Evolutionary conservation across 2,113 vertebrate genomes (phyloP), one percentile per base, ranked within the genome.

Genomic region (Sphaerodactylus townsendi): DNA sequence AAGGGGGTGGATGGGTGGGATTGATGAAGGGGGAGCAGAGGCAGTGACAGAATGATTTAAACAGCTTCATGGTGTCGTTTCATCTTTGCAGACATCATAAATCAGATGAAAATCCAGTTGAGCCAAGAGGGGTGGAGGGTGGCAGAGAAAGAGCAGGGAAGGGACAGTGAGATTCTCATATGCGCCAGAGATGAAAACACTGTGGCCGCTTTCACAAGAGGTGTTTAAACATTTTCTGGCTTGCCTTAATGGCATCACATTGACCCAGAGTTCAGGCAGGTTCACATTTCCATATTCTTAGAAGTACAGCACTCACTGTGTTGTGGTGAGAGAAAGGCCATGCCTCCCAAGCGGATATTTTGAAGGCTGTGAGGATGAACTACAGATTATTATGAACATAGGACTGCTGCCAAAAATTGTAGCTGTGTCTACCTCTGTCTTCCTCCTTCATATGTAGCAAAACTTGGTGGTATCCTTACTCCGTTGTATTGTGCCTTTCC

Each of bases 11-110:
- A 14, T 50, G 48, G 53, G 53, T 4, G 75, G 90, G 53, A 30
- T 23, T 44, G 53, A 62, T 46, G 30, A 62, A 64, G 28, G 53
- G 68, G 69, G 53, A 73, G 82, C 82, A 72, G 64, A 56, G n/a
- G 87, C 85, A 81, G 44, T 94, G 94, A 94, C 92, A 94, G 90
- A 84, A 92, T 96, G 92, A 95, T 96, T 93, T 95, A 92, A 95
- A 93, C 21, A 89, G 89, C 86, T 71, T 94, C 91, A 93, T 83
- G 90, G 69, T 93, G 88, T 93, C 87, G 88, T 89, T 94, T 94
- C 89, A 88, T 94, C 86, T 93, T 91, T 90, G 88, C 87, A 91
- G 90, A 89, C 90, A 89, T 91, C 76, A 59, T 92, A 94, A 88
- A 95, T 96, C 85, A 91, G 89, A 93, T 95, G 93, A 95, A 77